Evolutionary conservation across 2,113 vertebrate genomes (phyloP).

Genomic region (Ctenodactylus gundi): DNA sequence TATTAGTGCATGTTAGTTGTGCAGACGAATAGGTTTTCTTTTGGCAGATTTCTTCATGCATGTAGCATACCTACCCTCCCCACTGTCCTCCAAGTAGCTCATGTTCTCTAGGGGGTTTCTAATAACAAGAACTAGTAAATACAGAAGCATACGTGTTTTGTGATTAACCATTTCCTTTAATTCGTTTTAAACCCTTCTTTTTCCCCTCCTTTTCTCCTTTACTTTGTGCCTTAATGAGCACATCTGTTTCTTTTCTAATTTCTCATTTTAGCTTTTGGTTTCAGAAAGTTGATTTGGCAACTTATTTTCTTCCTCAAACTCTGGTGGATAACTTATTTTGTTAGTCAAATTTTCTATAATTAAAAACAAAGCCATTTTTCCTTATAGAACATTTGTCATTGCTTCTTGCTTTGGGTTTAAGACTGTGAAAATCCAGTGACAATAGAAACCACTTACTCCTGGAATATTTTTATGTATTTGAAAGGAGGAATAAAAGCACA

Average conservation of each 20-base stretch:
- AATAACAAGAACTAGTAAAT: slow-evolving; percentile 37
- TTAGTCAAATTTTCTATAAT: neutral
- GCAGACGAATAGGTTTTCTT: too few species aligned
- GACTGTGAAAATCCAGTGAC: neutral
- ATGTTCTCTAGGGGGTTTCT: neutral
- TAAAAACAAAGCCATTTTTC: slow-evolving; percentile 13
- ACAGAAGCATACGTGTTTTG: neutral
- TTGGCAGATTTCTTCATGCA: too few species aligned
- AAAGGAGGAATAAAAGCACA: slow-evolving; percentile 20
- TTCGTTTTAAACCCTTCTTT: slow-evolving; percentile 24
- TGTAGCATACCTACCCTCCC: too few species aligned
- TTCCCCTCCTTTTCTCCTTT: neutral
- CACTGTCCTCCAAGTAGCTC: too few species aligned
- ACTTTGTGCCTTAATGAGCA: neutral
- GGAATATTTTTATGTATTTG: neutral
- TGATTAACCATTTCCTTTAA: neutral
- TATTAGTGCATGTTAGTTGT: neutral
- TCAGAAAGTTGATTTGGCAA: neutral
- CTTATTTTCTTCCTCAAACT: neutral
- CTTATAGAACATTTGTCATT: slow-evolving; percentile 3
- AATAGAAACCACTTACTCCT: neutral
- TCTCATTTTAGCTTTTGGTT: slow-evolving; percentile 44
- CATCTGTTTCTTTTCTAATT: slow-evolving; percentile 31
- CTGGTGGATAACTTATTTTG: neutral
- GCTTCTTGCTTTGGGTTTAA: neutral